phyloP scores from a whole-genome alignment of 1,140 invertebrate species.

The Nephila pilipes region DNA sequence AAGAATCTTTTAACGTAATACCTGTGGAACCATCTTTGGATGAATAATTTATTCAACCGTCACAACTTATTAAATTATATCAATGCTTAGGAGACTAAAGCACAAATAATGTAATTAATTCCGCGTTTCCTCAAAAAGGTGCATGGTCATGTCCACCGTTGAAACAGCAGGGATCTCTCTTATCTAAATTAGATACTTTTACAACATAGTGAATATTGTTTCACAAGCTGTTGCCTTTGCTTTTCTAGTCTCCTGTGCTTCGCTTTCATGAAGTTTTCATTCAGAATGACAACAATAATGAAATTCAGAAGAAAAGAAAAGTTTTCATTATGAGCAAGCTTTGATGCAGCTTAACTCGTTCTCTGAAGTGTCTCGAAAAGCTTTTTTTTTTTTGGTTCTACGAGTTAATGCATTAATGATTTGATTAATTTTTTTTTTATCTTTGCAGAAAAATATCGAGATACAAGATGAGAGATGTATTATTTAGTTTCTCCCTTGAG shows the following conservation, averaged over 20 bases:
- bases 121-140: neutral
- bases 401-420: neutral
- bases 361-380: neutral
- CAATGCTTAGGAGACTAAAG: slow-evolving; percentile 4
- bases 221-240: neutral
- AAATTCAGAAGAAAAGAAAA: neutral
- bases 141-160: too few relatives aligned
- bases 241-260: neutral
- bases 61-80: slow-evolving; percentile 10
- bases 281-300: neutral
- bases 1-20: neutral
- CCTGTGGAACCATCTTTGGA: neutral
- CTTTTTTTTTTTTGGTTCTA: neutral
- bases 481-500: slow-evolving; percentile 5
- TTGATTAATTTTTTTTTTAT: neutral
- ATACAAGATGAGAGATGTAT: neutral
- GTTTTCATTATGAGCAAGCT: neutral
- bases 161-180: neutral
- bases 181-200: slow-evolving; percentile 11
- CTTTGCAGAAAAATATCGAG: neutral
- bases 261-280: slow-evolving; percentile 2
- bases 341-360: neutral
- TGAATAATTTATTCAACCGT: neutral
- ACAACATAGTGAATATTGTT: slow-evolving; percentile 15
- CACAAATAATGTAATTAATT: slow-evolving; percentile 14